A percentile compares a stretch with the other conserved stretches of the same genome.
Evolutionary conservation across 2,888 invertebrate species (phyloP).

Genomic region (Cantharis rustica): DNA sequence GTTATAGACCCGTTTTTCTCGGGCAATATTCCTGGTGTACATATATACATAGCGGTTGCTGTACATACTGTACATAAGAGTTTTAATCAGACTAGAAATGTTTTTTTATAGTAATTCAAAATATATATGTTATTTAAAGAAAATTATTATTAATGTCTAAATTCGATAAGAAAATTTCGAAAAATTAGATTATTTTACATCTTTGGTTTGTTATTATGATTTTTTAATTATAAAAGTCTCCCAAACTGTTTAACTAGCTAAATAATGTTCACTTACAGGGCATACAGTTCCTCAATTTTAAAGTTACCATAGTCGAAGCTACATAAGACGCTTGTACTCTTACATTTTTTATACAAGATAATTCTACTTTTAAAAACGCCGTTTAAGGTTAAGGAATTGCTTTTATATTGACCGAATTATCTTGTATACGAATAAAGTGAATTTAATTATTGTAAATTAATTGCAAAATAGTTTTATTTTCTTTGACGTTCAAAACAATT

Average conservation of each 20-base stretch:
- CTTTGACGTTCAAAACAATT: background rate
- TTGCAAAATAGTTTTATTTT: background rate
- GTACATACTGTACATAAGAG: conserved; percentile 53
- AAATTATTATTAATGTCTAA: conserved; percentile 9
- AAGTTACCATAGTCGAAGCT: conserved; percentile 25
- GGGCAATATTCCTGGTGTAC: conserved; percentile 52
- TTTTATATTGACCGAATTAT: background rate
- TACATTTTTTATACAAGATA: background rate
- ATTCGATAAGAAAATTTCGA: background rate
- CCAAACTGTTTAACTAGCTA: conserved; percentile 21
- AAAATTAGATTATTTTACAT: background rate
- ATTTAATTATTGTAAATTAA: background rate
- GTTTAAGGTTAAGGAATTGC: background rate
- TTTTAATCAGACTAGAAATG: conserved; percentile 49
- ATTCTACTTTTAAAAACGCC: background rate
- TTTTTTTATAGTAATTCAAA: conserved; percentile 34
- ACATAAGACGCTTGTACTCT: background rate
- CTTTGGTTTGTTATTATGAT: background rate
- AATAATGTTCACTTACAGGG: conserved; percentile 13
- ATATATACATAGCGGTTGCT: conserved; percentile 47
- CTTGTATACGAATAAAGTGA: background rate
- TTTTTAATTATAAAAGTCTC: conserved; percentile 13
- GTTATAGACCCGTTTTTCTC: conserved; percentile 45
- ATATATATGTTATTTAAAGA: conserved; percentile 43
- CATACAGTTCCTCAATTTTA: conserved; percentile 25